A percentile compares a stretch with the other conserved stretches of the same genome.
Evolutionary conservation across 2,113 vertebrate genomes (phyloP).

Genomic region (Phalacrocorax aristotelis): DNA sequence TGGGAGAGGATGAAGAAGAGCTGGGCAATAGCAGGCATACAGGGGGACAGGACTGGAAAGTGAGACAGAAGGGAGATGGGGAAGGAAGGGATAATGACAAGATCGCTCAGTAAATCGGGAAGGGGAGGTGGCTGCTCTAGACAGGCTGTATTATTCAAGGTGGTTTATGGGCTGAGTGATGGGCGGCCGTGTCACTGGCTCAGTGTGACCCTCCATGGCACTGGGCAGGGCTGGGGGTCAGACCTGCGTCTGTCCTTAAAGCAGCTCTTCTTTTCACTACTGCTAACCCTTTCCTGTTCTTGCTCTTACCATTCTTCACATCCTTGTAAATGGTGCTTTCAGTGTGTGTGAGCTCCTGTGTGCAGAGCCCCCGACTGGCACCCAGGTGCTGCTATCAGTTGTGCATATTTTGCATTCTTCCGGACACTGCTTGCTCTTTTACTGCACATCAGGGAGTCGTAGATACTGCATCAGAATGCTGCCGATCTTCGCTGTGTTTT

Average conservation of each 20-base stretch:
- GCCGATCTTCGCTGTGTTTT: background rate
- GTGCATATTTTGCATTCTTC: background rate
- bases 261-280: background rate
- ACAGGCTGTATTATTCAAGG: background rate
- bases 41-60: background rate
- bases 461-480: background rate
- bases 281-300: background rate
- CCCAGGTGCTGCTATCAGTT: background rate
- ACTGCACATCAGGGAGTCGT: background rate
- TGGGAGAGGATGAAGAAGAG: background rate
- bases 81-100: background rate
- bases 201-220: background rate
- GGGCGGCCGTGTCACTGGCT: background rate
- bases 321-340: background rate
- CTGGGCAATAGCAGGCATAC: background rate
- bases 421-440: background rate
- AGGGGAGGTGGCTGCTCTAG: background rate
- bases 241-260: background rate
- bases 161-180: background rate
- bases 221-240: background rate
- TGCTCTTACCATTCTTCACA: background rate
- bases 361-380: background rate
- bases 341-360: background rate
- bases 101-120: background rate
- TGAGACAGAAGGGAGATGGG: background rate